Evolutionary conservation across 2,113 vertebrate genomes (phyloP), one percentile per base, ranked within the genome.

Genomic region (Sinocyclocheilus maitianheensis): DNA sequence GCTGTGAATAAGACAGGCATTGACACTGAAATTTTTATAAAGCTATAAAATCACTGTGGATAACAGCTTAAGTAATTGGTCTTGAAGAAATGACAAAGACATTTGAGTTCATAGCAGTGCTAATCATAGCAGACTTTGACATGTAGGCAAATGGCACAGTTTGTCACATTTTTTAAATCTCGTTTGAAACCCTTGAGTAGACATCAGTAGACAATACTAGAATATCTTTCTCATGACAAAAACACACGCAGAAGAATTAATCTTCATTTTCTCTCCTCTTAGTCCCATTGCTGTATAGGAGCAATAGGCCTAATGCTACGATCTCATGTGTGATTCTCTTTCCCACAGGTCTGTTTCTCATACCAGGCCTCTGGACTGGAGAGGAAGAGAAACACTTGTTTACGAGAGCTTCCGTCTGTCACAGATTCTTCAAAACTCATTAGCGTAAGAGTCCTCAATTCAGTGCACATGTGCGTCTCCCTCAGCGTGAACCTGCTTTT

Each of bases 401-500:
- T 51, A 76, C n/a, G 43, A n/a, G 34, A 60, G 74, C 77, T 51
- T 78, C 24, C 16, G 13, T 80, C 51, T 55, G 63, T 55, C 77
- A n/a, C 75, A 20, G 76, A 77, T 37, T 78, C 77, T 62, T 86
- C 65, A 65, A 20, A 48, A 76, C 22, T 80, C 65, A 84, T 77
- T n/a, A 84, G 67, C 62, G 9, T 30, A 14, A 80, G 55, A 16
- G 65, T 46, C 26, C 30, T 76, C 16, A 81, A 67, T 81, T 24
- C 58, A 85, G n/a, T 4, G 48, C 77, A 78, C 67, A 79, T 40
- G 26, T 58, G 58, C 37, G 46, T 60, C 30, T 24, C 5, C 78
- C 37, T 82, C 20, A 58, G 18, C 26, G 18, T 85, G 77, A 82
- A 77, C 65, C 51, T 37, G n/a, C 22, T 67, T 48, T 81, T 81